Evolutionary conservation across 2,113 vertebrate genomes (phyloP), one percentile per base, ranked within the genome.

Genomic region (Chrysochloris asiatica): DNA sequence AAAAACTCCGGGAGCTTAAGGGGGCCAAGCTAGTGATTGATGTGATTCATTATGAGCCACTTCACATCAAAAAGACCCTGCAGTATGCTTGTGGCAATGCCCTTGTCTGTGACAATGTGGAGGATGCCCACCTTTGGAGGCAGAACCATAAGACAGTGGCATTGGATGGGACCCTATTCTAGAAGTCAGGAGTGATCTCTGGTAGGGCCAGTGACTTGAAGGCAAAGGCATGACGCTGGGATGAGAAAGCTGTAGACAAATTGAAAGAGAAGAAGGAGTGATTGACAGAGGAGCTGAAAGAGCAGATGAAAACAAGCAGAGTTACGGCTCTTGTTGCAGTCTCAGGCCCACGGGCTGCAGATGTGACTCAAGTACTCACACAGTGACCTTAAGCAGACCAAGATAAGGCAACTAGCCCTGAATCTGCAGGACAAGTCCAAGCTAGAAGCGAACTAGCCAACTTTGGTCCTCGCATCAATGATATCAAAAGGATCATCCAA

Each of bases 251-350:
- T 0, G 99, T 99, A 79, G 99, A 99, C 94, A 99, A 99, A 71
- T 97, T 99, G 59, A 99, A 99, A 95, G 99, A 99, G 94, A 99
- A 99, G 95, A 99, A 99, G 88, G 98, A 99, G 87, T 98, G 99
- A 79, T 98, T 99, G 89, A 99, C 99, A 0, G 99, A 99, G 54
- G 99, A 99, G 95, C 98, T 99, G 4, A 99, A 99, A 98, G 99
- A 99, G 95, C 99, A 99, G 98, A 99, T 99, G 98, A 99, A 99
- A 94, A 98, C 99, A 99, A 94, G 99, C 98, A 0, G 99, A 99
- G 96, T 97, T 99, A 88, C 98, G 99, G 50, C 99, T n/a, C n/a
- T n/a, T 99, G 95, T 99, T 99, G 33, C 99, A 99, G 96, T 99
- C 99, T 85, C 99, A 99, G 96, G 99, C 99, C 45, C 99, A 99